phyloP scores from a whole-genome alignment of 2,797 vertebrate genomes.

The Esox masquinongy region DNA sequence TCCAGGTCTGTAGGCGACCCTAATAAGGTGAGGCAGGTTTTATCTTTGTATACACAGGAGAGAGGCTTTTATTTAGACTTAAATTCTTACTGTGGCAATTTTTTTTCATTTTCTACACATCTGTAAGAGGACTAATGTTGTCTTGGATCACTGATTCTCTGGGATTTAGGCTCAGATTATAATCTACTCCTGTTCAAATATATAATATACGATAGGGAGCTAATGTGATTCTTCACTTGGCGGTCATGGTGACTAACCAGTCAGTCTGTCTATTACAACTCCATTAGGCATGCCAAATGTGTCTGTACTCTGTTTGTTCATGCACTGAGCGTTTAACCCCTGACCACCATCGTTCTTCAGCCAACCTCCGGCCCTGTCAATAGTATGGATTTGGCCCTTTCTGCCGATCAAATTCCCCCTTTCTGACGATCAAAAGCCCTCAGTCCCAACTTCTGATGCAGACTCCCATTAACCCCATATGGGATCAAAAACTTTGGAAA shows the following conservation, averaged over 20 bases:
- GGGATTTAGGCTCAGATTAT: not conserved
- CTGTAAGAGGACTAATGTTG: not conserved
- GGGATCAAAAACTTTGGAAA: too few species aligned
- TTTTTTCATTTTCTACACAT: not conserved
- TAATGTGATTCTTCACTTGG: not conserved
- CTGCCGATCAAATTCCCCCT: too few species aligned
- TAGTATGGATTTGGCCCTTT: too few species aligned
- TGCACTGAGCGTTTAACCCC: not conserved
- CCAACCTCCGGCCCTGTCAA: too few species aligned
- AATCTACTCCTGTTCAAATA: not conserved
- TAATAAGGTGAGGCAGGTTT: slow-evolving; percentile 69
- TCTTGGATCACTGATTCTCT: not conserved
- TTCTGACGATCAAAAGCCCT: too few species aligned
- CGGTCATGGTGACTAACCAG: not conserved
- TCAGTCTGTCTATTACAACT: not conserved
- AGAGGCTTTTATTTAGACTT: not conserved
- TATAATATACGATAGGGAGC: not conserved
- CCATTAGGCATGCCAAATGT: not conserved
- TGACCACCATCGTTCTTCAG: not conserved
- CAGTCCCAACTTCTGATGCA: too few species aligned
- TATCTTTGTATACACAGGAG: slow-evolving; percentile 56
- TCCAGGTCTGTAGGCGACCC: slow-evolving; percentile 50
- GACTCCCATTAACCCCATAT: too few species aligned
- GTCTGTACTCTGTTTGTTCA: not conserved
- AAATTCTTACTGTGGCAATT: not conserved